Conservation (phyloP, 2,888 invertebrate genomes). For the Hyalella azteca region DNA sequence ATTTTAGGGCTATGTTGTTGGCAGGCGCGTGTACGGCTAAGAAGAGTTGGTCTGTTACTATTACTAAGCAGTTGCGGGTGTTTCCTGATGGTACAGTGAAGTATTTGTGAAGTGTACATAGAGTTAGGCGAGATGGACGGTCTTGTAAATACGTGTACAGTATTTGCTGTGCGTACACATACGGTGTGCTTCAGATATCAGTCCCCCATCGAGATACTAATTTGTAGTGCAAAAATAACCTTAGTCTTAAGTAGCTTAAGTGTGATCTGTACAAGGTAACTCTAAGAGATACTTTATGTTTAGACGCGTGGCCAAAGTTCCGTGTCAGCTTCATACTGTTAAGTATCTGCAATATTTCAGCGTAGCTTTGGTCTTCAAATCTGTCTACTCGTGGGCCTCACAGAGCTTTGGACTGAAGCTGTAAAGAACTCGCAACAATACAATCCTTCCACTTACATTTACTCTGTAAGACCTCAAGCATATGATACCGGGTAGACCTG, state of each 20-base stretch:
- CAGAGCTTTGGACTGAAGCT: too few relatives aligned
- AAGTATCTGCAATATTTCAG: too few relatives aligned
- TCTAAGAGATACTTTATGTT: slow-evolving; percentile 12
- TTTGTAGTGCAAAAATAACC: slow-evolving; percentile 32
- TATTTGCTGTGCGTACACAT: not conserved
- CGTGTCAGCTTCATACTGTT: too few relatives aligned
- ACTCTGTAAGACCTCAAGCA: too few relatives aligned
- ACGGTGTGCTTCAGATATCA: not conserved
- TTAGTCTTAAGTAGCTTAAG: not conserved
- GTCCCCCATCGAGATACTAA: slow-evolving; percentile 4
- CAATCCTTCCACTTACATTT: too few relatives aligned
- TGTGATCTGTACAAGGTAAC: slow-evolving; percentile 22
- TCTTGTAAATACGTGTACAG: not conserved
- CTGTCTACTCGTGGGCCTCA: too few relatives aligned
- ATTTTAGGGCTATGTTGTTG: not conserved
- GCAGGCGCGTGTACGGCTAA: not conserved
- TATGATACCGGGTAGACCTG: too few relatives aligned
- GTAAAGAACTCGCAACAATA: too few relatives aligned
- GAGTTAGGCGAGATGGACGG: not conserved
- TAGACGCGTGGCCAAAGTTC: too few relatives aligned
- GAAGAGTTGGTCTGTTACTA: not conserved
- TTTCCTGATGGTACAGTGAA: not conserved
- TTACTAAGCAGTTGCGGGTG: not conserved
- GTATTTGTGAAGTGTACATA: not conserved
- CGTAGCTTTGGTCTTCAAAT: too few relatives aligned